A percentile compares a stretch with the other conserved stretches of the same genome.
Evolutionary conservation across 30 jellyfish, hydroid and myxozoan genomes (phyloP).

Genomic region (Clytia hemisphaerica): DNA sequence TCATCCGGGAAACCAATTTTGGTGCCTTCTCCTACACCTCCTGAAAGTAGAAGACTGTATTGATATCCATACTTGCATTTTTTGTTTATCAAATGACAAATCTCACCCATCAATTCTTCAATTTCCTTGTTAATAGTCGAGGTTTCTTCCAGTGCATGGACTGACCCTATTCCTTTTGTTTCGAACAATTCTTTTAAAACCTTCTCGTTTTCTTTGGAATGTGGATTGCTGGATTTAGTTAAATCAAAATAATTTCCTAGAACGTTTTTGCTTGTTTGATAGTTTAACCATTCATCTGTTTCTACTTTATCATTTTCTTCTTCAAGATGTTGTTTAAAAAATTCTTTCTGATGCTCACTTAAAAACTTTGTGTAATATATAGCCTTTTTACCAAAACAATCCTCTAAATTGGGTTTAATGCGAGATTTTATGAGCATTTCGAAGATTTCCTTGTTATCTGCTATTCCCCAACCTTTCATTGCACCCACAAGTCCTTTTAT

Average conservation of each 20-base stretch:
- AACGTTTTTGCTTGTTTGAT: not conserved
- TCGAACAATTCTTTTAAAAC: not conserved
- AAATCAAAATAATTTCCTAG: not conserved
- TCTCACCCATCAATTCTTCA: not conserved
- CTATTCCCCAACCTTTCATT: no score
- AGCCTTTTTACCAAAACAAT: slow-evolving; percentile 5
- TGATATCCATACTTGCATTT: not conserved
- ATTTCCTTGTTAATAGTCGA: not conserved
- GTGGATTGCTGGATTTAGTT: not conserved
- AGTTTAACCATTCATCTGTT: not conserved
- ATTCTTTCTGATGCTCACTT: not conserved
- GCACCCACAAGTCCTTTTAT: no score
- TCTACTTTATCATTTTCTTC: not conserved
- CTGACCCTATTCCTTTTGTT: not conserved
- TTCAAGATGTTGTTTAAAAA: not conserved
- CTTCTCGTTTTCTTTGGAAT: not conserved
- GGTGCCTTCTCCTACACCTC: slow-evolving; percentile 12
- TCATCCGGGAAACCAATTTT: slow-evolving; percentile 3
- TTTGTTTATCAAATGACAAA: not conserved
- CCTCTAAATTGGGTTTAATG: not conserved
- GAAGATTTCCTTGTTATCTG: not conserved
- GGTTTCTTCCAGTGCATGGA: not conserved
- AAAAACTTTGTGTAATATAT: not conserved
- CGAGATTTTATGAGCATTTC: not conserved
- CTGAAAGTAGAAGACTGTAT: not conserved